These are phyloP conservation scores for Protobothrops flavoviridis DNA, from an alignment of 2,113 vertebrate species.

Conservation along the genomic window DNA sequence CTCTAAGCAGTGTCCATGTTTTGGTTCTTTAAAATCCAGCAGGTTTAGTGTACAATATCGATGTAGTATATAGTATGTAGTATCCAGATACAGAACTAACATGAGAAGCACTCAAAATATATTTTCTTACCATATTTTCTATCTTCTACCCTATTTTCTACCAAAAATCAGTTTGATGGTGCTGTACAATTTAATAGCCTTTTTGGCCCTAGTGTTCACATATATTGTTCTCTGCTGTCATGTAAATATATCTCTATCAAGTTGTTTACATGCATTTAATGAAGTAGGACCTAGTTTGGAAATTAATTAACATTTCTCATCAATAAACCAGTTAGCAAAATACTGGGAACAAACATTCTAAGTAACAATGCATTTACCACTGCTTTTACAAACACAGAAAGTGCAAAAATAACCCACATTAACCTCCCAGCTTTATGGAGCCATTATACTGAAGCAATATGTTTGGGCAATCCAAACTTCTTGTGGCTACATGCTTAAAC, in stretches of 20 bases:
- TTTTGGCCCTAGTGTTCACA: background rate
- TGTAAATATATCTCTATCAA: background rate
- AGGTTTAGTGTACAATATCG: background rate
- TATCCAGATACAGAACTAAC: background rate
- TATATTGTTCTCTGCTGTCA: background rate
- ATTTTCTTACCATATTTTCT: background rate
- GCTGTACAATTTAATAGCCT: background rate
- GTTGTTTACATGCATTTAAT: background rate
- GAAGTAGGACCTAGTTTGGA: background rate
- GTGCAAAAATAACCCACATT: slow-evolving; percentile 4
- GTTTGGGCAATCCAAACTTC: slow-evolving; percentile 9
- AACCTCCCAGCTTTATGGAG: slow-evolving; percentile 3
- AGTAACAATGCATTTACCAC: background rate
- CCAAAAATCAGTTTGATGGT: background rate
- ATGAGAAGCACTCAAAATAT: background rate
- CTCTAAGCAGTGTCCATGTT: background rate
- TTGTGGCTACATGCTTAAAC: background rate
- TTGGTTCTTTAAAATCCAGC: background rate
- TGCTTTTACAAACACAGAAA: background rate
- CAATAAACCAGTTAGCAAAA: background rate
- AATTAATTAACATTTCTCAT: background rate
- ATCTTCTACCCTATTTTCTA: background rate
- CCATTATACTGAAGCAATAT: background rate
- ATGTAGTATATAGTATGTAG: too few relatives aligned
- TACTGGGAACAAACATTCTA: background rate